Evolutionary conservation across 2,888 invertebrate genomes (phyloP).

Genomic region (Eristalis tenax): DNA sequence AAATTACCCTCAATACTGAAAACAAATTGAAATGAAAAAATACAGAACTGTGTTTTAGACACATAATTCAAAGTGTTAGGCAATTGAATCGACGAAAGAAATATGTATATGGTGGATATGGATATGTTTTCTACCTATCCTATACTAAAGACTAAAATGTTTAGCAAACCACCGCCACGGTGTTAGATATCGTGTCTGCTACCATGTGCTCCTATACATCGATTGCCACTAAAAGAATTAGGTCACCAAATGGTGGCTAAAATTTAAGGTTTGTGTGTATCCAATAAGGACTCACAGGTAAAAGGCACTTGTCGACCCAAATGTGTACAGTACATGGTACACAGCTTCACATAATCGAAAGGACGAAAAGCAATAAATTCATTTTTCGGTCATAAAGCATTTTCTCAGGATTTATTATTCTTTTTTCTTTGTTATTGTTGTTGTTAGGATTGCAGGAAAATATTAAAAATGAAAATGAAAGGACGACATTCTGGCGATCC

Average conservation of each 20-base stretch:
- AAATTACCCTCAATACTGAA: conserved; percentile 39
- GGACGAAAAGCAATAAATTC: conserved; percentile 66
- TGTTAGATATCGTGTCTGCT: conserved; percentile 7
- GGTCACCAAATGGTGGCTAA: conserved; percentile 53
- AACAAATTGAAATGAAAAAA: conserved; percentile 53
- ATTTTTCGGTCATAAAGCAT: conserved; percentile 65
- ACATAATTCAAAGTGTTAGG: conserved; percentile 51
- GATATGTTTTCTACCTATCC: conserved; percentile 30
- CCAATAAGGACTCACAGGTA: conserved; percentile 47
- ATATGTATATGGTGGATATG: conserved; percentile 9
- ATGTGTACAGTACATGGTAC: conserved; percentile 32
- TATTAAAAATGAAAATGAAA: conserved; percentile 67
- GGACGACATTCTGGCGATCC: conserved; percentile 49
- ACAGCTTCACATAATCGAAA: conserved; percentile 55
- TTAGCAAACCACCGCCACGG: conserved; percentile 48
- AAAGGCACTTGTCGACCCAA: conserved; percentile 48
- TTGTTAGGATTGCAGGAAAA: conserved; percentile 42
- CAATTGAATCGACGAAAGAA: conserved; percentile 28
- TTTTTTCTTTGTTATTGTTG: conserved; percentile 44
- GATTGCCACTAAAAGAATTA: conserved; percentile 30
- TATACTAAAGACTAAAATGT: conserved; percentile 29
- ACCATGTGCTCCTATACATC: conserved; percentile 5
- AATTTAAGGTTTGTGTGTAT: background rate
- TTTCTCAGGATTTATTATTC: conserved; percentile 65
- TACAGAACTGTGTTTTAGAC: background rate